phyloP scores from a whole-genome alignment of 2,797 vertebrate species.

The Pseudotriccus pelzelni region DNA sequence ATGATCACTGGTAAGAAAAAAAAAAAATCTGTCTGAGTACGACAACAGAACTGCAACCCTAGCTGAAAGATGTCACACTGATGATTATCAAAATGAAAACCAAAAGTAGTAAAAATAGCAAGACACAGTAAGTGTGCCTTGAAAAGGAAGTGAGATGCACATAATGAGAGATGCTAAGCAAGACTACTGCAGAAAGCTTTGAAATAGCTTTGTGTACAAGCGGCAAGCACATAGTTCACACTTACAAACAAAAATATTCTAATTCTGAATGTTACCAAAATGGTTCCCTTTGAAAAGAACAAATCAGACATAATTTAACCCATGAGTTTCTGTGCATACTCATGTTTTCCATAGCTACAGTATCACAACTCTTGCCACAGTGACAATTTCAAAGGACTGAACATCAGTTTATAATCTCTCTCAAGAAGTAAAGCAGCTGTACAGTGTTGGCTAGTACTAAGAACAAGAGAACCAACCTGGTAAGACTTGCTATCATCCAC shows the following conservation, averaged over 20 bases:
- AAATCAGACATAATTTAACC: background rate
- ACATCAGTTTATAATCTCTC: background rate
- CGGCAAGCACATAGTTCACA: background rate
- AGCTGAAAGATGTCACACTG: background rate
- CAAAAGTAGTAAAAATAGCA: background rate
- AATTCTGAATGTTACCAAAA: background rate
- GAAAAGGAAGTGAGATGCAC: background rate
- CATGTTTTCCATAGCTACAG: background rate
- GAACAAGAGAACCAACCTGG: background rate
- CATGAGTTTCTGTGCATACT: background rate
- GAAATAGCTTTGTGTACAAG: background rate
- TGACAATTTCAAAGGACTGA: background rate
- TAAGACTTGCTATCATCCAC: background rate
- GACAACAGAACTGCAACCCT: background rate
- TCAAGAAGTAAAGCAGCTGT: background rate
- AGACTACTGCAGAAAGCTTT: background rate
- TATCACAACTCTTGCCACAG: background rate
- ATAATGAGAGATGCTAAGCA: background rate
- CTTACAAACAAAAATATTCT: background rate
- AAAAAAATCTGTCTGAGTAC: background rate
- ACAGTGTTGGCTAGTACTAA: background rate
- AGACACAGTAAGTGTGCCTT: background rate
- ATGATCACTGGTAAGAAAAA: constrained; percentile 84
- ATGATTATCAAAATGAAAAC: background rate
- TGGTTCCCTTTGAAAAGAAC: background rate